Evolutionary conservation across 2,797 vertebrate species (phyloP), one percentile per base, ranked within the genome.

Genomic region (Eurystomus glaucurus): DNA sequence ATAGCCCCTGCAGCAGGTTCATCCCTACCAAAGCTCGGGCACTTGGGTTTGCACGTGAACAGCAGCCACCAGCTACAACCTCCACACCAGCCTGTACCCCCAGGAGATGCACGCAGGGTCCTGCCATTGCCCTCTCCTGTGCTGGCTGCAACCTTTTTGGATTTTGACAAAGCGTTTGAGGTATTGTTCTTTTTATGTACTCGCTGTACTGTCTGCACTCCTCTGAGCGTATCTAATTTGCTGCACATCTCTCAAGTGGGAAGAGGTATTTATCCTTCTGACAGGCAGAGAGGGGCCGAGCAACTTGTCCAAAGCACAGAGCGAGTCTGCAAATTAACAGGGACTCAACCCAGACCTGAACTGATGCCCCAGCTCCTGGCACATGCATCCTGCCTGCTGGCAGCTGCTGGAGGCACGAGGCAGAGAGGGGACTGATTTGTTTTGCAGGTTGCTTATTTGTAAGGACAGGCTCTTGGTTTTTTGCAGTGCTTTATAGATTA

Each of bases 241-340:
- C 95, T 93, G 91, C 91, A 29, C 26, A 10, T 48, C 55, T 74
- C 88, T 80, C 10, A 0, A 61, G 83, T 90, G 86, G 52, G 57
- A 87, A 84, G 85, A 90, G 45, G 69, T 77, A 92, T 96, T 95
- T 90, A 75, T 90, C 88, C 96, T 93, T 71, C 62, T 76, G 93
- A 76, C 85, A 94, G 89, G 68, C 75, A 50, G 37, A 86, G 51
- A 33, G 51, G 57, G 58, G 62, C 31, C 37, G 26, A 85, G 68
- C 6, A 17, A 37, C 43, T 52, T 57, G 76, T 86, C 72, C 69
- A 55, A 71, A 80, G 85, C 48, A 21, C 3, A 11, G 69, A 64
- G 45, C 0, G 0, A 81, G 57, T 5, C 22, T 84, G 60, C 39
- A 81, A 70, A 86, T 84, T 60, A 88, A 5, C 80, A 88, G 65